phyloP scores from a whole-genome alignment of 2,797 vertebrate genomes.

The Melanotaenia trifasciata region DNA sequence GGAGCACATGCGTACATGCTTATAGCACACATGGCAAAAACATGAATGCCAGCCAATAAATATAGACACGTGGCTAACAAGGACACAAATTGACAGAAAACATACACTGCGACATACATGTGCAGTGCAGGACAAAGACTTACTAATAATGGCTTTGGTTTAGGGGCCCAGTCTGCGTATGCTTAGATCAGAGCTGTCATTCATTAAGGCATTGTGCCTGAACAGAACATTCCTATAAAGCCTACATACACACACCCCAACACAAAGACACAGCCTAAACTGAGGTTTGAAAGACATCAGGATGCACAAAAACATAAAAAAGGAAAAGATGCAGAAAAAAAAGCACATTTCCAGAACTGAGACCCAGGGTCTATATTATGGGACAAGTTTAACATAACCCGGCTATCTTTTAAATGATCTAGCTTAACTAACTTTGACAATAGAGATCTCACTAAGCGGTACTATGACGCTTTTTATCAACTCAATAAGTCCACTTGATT shows the following conservation, averaged over 20 bases:
- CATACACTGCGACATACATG: constrained; percentile 11
- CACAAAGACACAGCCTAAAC: constrained; percentile 15
- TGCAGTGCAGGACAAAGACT: constrained; percentile 59
- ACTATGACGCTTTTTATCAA: background rate
- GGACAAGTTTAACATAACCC: no score
- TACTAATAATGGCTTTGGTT: constrained; percentile 61
- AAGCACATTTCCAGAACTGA: background rate
- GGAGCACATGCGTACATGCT: constrained; percentile 14
- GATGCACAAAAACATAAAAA: constrained; percentile 39
- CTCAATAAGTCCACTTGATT: background rate
- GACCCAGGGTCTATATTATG: no score
- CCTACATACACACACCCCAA: constrained; percentile 32
- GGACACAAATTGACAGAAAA: constrained; percentile 8
- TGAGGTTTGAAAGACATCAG: constrained; percentile 26
- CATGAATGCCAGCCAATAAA: constrained; percentile 30
- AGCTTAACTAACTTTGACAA: background rate
- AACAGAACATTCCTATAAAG: constrained; percentile 68
- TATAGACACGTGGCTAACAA: constrained; percentile 10
- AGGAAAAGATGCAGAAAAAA: constrained; percentile 14
- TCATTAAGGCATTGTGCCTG: constrained; percentile 57
- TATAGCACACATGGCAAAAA: constrained; percentile 28
- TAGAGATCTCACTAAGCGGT: background rate
- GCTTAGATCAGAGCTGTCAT: constrained; percentile 65
- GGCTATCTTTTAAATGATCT: no score
- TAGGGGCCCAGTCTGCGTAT: constrained; percentile 55